phyloP scores from a whole-genome alignment of 2,888 invertebrate genomes.

The Operophtera brumata region DNA sequence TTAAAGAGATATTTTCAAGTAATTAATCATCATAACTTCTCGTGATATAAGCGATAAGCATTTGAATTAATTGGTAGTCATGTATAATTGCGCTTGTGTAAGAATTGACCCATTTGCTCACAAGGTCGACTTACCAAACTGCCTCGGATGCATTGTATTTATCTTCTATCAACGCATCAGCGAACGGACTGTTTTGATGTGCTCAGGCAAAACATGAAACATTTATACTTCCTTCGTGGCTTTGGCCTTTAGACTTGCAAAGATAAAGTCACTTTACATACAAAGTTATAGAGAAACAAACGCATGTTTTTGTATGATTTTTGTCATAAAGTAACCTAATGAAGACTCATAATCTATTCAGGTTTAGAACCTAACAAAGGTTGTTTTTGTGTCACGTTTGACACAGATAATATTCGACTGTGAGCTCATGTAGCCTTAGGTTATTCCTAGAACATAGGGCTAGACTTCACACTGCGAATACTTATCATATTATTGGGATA shows the following conservation, averaged over 20 bases:
- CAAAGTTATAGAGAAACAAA: not conserved
- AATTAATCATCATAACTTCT: constrained; percentile 28
- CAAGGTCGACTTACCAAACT: constrained; percentile 67
- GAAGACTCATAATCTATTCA: constrained; percentile 6
- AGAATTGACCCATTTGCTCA: constrained; percentile 63
- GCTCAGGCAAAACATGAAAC: constrained; percentile 6
- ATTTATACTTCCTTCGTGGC: not conserved
- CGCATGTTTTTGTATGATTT: not conserved
- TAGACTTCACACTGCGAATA: not conserved
- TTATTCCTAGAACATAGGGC: not conserved
- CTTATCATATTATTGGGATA: no score
- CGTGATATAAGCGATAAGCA: constrained; percentile 54
- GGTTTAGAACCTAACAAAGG: constrained; percentile 6
- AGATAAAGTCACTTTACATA: not conserved
- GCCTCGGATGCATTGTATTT: constrained; percentile 42
- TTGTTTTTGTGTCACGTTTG: constrained; percentile 17
- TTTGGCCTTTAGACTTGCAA: not conserved
- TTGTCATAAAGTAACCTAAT: not conserved
- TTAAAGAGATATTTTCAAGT: not conserved
- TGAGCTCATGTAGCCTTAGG: not conserved
- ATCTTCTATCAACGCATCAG: constrained; percentile 44
- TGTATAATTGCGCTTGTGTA: constrained; percentile 69
- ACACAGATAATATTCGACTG: constrained; percentile 1
- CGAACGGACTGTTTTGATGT: constrained; percentile 21
- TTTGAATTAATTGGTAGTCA: constrained; percentile 62